Conservation (phyloP, 2,113 vertebrate genomes). For the Atractosteus spatula region DNA sequence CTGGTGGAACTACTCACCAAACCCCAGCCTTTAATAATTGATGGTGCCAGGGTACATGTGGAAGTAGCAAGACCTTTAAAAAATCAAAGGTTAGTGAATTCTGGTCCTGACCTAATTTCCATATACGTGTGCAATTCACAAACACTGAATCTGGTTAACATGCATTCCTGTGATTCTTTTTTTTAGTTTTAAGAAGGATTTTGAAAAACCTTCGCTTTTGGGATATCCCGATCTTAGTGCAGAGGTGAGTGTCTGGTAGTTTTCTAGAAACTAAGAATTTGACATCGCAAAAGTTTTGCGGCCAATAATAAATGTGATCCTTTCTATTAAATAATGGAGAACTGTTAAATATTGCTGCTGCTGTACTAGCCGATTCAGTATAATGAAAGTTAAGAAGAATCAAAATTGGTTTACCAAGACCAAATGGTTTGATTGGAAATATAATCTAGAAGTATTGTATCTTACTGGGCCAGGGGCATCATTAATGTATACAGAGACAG, state of each 20-base stretch:
- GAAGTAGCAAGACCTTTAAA: constrained; percentile 83
- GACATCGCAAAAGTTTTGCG: too few species aligned
- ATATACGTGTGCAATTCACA: background rate
- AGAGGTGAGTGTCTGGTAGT: background rate
- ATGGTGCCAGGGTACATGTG: constrained; percentile 85
- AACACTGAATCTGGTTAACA: background rate
- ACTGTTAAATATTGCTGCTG: too few species aligned
- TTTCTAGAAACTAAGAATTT: too few species aligned
- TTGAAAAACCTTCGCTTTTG: constrained; percentile 59
- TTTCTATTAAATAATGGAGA: too few species aligned
- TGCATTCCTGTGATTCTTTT: background rate
- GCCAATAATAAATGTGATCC: too few species aligned
- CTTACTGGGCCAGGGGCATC: too few species aligned
- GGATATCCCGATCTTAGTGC: constrained; percentile 40
- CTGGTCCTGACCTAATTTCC: background rate
- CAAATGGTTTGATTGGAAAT: too few species aligned
- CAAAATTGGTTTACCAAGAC: too few species aligned
- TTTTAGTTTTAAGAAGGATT: constrained; percentile 55
- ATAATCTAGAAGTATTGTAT: too few species aligned
- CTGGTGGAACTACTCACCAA: constrained; percentile 89
- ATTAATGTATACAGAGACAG: too few species aligned
- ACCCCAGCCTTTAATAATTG: constrained; percentile 85
- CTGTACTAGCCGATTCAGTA: too few species aligned
- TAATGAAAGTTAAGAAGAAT: too few species aligned
- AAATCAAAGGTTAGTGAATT: constrained; percentile 63